phyloP scores from a whole-genome alignment of 2,113 vertebrate species.

The Bothrops jararaca region DNA sequence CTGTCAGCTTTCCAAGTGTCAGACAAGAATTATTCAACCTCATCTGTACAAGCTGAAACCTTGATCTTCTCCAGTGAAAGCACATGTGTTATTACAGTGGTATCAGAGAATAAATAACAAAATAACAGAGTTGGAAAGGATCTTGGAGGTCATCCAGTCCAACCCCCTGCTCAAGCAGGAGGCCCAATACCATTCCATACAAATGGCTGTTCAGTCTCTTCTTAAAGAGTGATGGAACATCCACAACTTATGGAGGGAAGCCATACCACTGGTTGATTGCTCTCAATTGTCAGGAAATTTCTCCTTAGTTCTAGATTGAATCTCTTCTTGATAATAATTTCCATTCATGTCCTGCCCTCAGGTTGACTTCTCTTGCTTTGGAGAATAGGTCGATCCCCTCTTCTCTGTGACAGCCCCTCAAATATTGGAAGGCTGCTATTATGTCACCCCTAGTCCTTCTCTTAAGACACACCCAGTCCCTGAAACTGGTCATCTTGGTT shows the following conservation, averaged over 20 bases:
- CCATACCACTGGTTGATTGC: background rate
- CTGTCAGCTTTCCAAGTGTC: background rate
- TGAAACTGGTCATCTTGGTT: too few relatives aligned
- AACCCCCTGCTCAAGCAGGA: background rate
- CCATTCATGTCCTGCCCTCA: too few relatives aligned
- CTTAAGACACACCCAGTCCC: too few relatives aligned
- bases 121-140: background rate
- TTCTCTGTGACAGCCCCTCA: too few relatives aligned
- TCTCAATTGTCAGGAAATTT: background rate
- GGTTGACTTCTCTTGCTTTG: too few relatives aligned
- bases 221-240: background rate
- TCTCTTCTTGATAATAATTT: too few relatives aligned
- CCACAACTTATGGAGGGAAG: background rate
- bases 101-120: background rate
- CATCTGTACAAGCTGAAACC: background rate
- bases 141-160: background rate
- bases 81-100: background rate
- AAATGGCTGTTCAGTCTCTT: background rate
- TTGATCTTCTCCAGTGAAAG: background rate
- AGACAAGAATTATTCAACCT: background rate
- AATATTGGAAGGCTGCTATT: too few relatives aligned
- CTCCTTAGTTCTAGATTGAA: too few relatives aligned
- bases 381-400: too few relatives aligned
- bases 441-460: too few relatives aligned
- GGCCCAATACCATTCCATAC: background rate